Percentiles rank a stretch among this genome's conserved stretches.
phyloP scores from a whole-genome alignment of 2,888 invertebrate genomes.

The Chymomyza procnemis region DNA sequence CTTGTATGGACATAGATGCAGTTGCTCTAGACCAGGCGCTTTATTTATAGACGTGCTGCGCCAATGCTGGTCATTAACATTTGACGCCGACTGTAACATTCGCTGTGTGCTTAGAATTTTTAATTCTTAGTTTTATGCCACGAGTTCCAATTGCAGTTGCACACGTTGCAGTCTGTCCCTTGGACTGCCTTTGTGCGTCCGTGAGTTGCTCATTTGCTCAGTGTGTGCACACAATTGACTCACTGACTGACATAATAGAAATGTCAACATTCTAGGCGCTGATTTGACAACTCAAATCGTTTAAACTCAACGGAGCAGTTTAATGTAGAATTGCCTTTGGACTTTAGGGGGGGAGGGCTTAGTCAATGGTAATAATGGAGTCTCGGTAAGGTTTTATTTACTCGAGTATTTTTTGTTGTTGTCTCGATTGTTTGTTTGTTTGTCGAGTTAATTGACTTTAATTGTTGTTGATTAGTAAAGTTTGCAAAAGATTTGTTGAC shows the following conservation, averaged over 20 bases:
- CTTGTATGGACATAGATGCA: background rate
- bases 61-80: conserved; percentile 59
- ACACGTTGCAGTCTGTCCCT: no score
- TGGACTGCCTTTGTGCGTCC: background rate
- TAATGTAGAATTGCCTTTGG: background rate
- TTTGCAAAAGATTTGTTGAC: background rate
- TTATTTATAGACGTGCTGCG: conserved; percentile 10
- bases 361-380: background rate
- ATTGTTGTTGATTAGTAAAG: conserved; percentile 56
- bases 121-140: conserved; percentile 36
- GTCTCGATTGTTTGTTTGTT: conserved; percentile 23
- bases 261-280: conserved; percentile 63
- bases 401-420: no score
- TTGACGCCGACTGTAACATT: conserved; percentile 39
- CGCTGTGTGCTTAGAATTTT: conserved; percentile 47
- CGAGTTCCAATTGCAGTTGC: background rate
- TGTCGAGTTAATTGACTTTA: conserved; percentile 66
- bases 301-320: background rate
- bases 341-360: background rate
- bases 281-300: conserved; percentile 54
- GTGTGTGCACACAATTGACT: conserved; percentile 50
- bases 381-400: conserved; percentile 13
- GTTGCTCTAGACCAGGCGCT: conserved; percentile 25
- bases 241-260: conserved; percentile 74
- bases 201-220: background rate